Percentiles rank a stretch among this genome's conserved stretches.
Conservation (phyloP, 2,113 vertebrate species). For the Lepus europaeus region DNA sequence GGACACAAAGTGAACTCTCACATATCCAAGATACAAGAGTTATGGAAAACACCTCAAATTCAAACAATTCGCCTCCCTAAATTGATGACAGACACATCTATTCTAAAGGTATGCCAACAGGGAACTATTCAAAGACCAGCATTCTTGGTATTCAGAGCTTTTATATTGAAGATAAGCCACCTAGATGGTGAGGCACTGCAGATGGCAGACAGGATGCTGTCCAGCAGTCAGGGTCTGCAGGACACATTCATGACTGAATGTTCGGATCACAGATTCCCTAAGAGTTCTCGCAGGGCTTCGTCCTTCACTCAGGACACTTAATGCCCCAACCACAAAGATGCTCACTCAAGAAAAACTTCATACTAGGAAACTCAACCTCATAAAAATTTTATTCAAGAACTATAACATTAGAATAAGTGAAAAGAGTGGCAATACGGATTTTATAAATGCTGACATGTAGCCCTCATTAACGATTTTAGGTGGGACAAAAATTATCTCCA, state of each 20-base stretch:
- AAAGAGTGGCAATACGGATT: constrained; percentile 4
- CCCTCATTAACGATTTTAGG: constrained; percentile 2
- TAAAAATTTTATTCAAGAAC: constrained; percentile 39
- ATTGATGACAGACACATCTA: constrained; percentile 83
- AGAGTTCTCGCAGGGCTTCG: background rate
- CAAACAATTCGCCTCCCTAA: constrained; percentile 85
- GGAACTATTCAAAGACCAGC: background rate
- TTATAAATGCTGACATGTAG: background rate
- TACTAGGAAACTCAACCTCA: constrained; percentile 6
- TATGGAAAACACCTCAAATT: constrained; percentile 80
- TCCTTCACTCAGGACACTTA: constrained; percentile 47
- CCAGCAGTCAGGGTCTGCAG: background rate
- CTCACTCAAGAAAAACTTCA: background rate
- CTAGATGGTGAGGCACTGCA: background rate
- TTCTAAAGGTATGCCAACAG: constrained; percentile 86
- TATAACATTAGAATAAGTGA: constrained; percentile 40
- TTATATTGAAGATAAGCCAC: background rate
- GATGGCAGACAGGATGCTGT: background rate
- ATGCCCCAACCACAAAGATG: background rate
- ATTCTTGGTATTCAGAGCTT: constrained; percentile 37
- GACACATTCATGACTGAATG: constrained; percentile 5
- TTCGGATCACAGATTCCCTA: background rate
- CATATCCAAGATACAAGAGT: constrained; percentile 60
- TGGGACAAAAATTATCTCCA: background rate
- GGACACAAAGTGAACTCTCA: constrained; percentile 64